Percentiles rank a stretch among this genome's conserved stretches.
Conservation (phyloP, 2,797 vertebrate species). For the Phyllotis vaccarum region DNA sequence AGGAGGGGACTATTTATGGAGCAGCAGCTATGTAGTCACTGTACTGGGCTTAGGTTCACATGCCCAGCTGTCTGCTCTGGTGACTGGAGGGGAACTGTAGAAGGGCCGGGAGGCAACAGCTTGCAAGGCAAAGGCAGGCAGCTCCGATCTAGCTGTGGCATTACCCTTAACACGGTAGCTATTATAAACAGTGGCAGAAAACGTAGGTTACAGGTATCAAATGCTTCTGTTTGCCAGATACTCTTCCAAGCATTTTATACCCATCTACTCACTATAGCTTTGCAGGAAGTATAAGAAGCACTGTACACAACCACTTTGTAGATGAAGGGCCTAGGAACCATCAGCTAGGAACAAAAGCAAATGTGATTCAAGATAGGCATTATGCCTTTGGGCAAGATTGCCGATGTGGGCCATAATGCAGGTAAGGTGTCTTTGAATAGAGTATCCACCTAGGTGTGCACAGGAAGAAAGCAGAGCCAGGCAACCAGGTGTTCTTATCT, state of each 20-base stretch:
- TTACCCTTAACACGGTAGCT: not conserved
- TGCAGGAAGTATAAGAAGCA: not conserved
- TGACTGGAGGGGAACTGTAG: too few relatives aligned
- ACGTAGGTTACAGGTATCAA: not conserved
- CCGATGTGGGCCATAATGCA: too few relatives aligned
- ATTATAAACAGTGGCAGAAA: not conserved
- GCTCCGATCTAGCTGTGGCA: not conserved
- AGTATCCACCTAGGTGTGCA: not conserved
- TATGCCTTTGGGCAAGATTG: not conserved
- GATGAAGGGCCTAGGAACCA: not conserved
- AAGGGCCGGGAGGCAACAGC: not conserved
- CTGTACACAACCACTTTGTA: not conserved
- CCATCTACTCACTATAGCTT: not conserved
- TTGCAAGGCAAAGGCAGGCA: not conserved
- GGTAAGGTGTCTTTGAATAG: not conserved
- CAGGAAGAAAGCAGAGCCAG: not conserved
- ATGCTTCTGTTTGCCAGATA: not conserved
- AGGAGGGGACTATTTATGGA: not conserved
- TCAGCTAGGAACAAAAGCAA: not conserved
- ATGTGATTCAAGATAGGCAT: not conserved
- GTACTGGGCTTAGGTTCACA: too few relatives aligned
- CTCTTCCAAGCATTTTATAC: not conserved
- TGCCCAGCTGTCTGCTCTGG: not conserved
- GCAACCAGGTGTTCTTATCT: not conserved
- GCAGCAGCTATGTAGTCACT: not conserved